phyloP scores from a whole-genome alignment of 1,140 invertebrate genomes.

The Bilobella aurantiaca region DNA sequence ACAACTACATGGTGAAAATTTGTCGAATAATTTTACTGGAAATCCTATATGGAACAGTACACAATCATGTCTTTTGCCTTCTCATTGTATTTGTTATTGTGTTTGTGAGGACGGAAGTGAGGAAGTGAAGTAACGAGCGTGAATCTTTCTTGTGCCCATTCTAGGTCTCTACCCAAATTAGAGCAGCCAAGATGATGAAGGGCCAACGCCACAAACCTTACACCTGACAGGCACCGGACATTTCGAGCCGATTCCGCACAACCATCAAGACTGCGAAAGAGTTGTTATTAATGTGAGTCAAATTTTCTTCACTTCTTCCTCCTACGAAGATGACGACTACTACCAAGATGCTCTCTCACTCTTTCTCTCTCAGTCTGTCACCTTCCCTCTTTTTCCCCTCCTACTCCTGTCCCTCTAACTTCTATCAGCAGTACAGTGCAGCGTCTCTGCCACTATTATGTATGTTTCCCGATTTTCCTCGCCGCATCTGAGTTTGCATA shows the following conservation, averaged over 20 bases:
- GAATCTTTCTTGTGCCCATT: neutral
- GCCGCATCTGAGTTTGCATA: too few relatives aligned
- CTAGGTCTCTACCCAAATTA: neutral
- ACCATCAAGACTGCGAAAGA: conserved; percentile 93
- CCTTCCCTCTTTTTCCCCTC: too few relatives aligned
- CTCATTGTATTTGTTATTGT: neutral
- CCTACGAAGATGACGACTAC: too few relatives aligned
- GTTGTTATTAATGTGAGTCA: conserved; percentile 93
- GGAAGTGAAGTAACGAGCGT: neutral
- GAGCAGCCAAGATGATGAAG: conserved; percentile 52
- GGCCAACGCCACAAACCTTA: conserved; percentile 68
- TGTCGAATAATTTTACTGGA: neutral
- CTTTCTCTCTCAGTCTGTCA: too few relatives aligned
- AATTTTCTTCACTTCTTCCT: too few relatives aligned
- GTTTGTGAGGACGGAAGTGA: neutral
- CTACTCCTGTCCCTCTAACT: too few relatives aligned
- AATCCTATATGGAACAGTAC: neutral
- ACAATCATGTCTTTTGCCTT: neutral
- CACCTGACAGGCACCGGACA: conserved; percentile 69
- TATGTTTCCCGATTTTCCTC: too few relatives aligned
- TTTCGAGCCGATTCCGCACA: conserved; percentile 92
- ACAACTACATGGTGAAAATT: neutral
- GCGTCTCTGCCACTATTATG: too few relatives aligned
- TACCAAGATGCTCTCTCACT: too few relatives aligned
- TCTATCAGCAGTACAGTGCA: too few relatives aligned